Evolutionary conservation across 2,888 invertebrate genomes (phyloP), one percentile per base, ranked within the genome.

Genomic region (Cyrtodaria siliqua): DNA sequence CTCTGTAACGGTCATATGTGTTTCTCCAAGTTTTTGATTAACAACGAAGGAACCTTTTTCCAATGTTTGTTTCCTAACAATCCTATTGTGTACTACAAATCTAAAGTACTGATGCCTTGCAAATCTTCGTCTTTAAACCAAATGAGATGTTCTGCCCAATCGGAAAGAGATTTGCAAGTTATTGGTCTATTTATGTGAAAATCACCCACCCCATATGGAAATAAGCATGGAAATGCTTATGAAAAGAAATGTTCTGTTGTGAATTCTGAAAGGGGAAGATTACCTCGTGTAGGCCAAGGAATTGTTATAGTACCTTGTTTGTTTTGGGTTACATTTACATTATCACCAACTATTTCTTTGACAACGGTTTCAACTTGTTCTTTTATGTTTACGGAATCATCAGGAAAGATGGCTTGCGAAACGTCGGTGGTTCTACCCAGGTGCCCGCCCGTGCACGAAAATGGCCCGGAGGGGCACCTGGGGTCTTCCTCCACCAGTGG

Each of bases 221-320:
- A 83, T 80, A 82, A 61, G 81, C 69, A 62, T 86, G 83, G 12
- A 74, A 70, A 59, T 83, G 70, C 61, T 76, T 18, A 60, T 84
- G 83, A 16, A 83, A 53, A 33, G 64, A 64, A 81, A 86, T n/a
- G 81, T 9, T 24, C 2, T 29, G 18, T 55, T 76, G 33, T 61
- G 40, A 53, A 80, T 55, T 23, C n/a, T 27, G 18, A 83, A 29
- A 59, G 78, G 72, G 42, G 73, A 26, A 18, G 50, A n/a, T 70
- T 53, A 2, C 78, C 78, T 47, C 71, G 71, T 55, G 73, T 74
- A 71, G 8, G 70, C 79, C 27, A 80, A 23, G 6, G 76, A 52
- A 55, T 80, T 61, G 55, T 72, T 71, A 77, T 47, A 33, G 62
- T 33, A 44, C 44, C 44, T 9, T 20, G 16, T 44, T 44, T 44